These are phyloP conservation scores for Argyresthia albistria DNA, from an alignment of 2,888 invertebrate species.

Conservation along the genomic window DNA sequence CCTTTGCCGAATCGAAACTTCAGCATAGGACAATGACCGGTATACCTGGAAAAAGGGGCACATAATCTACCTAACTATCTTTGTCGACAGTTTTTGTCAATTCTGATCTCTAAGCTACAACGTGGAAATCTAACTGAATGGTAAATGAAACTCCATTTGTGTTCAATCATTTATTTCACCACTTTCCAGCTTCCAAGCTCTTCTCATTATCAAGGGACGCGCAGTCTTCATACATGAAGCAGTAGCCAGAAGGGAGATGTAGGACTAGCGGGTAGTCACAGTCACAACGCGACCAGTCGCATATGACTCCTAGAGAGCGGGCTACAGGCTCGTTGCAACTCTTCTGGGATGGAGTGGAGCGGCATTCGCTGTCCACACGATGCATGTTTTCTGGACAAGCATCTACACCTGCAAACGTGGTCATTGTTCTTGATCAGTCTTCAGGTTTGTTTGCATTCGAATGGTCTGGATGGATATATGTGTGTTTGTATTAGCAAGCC, in stretches of 20 bases:
- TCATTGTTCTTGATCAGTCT: not conserved
- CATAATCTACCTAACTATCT: no score
- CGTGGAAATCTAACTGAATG: no score
- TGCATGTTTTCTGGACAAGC: slow-evolving; percentile 51
- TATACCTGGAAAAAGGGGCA: slow-evolving; percentile 64
- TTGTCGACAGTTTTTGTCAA: no score
- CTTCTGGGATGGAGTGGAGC: slow-evolving; percentile 47
- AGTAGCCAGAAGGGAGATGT: slow-evolving; percentile 48
- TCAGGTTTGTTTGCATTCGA: not conserved
- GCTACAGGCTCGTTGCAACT: slow-evolving; percentile 59
- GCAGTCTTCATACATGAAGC: slow-evolving; percentile 55
- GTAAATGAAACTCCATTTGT: no score
- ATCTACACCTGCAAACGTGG: slow-evolving; percentile 35
- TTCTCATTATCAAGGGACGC: slow-evolving; percentile 18
- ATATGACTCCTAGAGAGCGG: slow-evolving; percentile 45
- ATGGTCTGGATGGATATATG: not conserved
- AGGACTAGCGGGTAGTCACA: slow-evolving; percentile 58
- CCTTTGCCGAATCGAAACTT: slow-evolving; percentile 80
- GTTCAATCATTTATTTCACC: no score
- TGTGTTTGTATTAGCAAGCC: no score
- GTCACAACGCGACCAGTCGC: slow-evolving; percentile 56
- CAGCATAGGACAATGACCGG: slow-evolving; percentile 80
- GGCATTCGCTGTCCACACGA: slow-evolving; percentile 48
- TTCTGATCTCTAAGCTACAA: no score
- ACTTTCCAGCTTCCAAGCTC: no score